These are phyloP conservation scores for Fukomys damarensis DNA, from an alignment of 2,113 vertebrate species.

Conservation along the genomic window DNA sequence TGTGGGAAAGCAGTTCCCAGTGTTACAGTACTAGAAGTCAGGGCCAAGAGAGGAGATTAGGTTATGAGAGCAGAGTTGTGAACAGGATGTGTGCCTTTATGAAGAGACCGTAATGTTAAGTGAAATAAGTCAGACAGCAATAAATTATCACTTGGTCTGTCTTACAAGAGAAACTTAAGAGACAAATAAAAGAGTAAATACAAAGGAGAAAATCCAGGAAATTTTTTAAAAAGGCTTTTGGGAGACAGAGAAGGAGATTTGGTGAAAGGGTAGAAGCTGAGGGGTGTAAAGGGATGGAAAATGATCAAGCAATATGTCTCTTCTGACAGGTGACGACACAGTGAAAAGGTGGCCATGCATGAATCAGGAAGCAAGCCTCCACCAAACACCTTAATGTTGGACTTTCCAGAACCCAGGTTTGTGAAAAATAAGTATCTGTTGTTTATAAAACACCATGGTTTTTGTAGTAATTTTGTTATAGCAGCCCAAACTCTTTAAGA, in stretches of 20 bases:
- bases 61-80: too few species aligned
- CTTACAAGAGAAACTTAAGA: background rate
- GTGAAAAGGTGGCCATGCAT: background rate
- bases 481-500: background rate
- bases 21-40: accelerated
- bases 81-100: background rate
- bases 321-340: background rate
- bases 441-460: background rate
- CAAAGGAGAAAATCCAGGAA: background rate
- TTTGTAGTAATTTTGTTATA: background rate
- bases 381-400: background rate
- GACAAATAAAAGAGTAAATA: background rate
- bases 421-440: background rate
- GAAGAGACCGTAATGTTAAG: background rate
- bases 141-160: background rate
- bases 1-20: too few species aligned
- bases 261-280: background rate
- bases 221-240: background rate
- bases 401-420: background rate
- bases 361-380: background rate
- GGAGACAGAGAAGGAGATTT: background rate
- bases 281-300: background rate
- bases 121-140: background rate
- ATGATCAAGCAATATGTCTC: background rate
- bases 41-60: background rate